Base-by-base conservation (phyloP, 2,113 vertebrate species). In the Tetrao urogallus region DNA sequence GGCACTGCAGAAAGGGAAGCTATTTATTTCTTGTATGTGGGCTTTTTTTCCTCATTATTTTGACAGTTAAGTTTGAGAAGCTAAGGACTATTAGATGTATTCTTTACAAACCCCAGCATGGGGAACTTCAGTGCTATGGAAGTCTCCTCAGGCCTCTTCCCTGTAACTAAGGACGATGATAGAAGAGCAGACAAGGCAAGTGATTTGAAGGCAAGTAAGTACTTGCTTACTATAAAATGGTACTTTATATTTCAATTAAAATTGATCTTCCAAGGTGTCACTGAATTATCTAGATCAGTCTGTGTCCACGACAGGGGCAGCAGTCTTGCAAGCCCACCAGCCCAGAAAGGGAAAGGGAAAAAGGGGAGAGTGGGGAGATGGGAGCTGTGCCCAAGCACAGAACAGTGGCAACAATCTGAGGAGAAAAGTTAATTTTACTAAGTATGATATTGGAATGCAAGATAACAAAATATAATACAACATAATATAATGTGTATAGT, bases 211-310 rank as follows among this genome's bases (percentile, higher is more conserved):
- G 28, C 21, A 77, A 70, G 63, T 83, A 73, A 86, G 56, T 14
- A 32, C 10, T 64, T n/a, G n/a, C n/a, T n/a, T n/a, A n/a, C n/a
- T n/a, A n/a, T n/a, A n/a, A n/a, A n/a, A 24, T 0, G 4, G 4
- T 73, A 25, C n/a, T 92, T 88, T 24, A 12, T 76, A 73, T 80
- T 83, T 83, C 74, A 79, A 63, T 85, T 76, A 73, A 79, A 75
- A 58, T 58, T 0, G 0, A 40, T 87, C 11, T 89, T 78, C 27
- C 19, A 34, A 64, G 65, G 21, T 74, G 19, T 50, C 48, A 50
- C 11, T 6, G 22, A 50, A 22, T 50, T 50, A 50, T 50, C 48
- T 50, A 50, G 48, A 13, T 50, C 22, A 24, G 24, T 50, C 48
- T 50, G 21, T 24, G 22, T 24, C 22, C 16, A 17, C 24, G 21